These are phyloP conservation scores for Hypanus sabinus DNA, from an alignment of 2,113 vertebrate genomes.

Conservation along the genomic window DNA sequence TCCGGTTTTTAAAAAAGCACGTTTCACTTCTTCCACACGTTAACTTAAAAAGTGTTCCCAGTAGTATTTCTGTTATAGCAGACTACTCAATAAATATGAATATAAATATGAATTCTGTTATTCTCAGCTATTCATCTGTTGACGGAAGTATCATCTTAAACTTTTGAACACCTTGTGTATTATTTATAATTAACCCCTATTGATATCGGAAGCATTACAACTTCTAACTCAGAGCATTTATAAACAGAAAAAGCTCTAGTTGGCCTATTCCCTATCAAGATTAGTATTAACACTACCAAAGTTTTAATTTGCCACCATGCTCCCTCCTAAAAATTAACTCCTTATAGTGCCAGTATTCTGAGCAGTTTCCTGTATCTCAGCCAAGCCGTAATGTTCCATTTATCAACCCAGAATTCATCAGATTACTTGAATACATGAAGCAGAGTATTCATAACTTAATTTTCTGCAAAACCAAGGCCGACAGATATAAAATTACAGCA, in stretches of 20 bases:
- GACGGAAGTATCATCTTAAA: not conserved
- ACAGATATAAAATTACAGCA: no score
- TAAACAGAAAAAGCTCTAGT: not conserved
- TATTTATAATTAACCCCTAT: not conserved
- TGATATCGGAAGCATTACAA: not conserved
- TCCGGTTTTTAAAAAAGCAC: not conserved
- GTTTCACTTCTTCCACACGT: not conserved
- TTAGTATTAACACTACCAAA: no score
- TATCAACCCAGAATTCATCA: not conserved
- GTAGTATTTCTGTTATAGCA: not conserved
- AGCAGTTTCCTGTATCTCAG: no score
- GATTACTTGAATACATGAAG: no score
- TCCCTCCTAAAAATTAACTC: no score
- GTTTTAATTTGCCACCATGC: no score
- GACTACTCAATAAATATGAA: not conserved
- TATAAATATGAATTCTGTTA: not conserved
- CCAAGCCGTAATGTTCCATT: no score
- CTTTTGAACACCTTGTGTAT: not conserved
- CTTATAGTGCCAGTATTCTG: no score
- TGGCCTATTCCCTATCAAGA: no score
- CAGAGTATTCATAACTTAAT: no score
- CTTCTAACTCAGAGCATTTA: not conserved
- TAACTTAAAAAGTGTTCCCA: not conserved
- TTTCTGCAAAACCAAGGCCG: no score
- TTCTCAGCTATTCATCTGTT: not conserved